A percentile compares a stretch with the other conserved stretches of the same genome.
These are phyloP conservation scores for Pachyramphus minor DNA, from an alignment of 2,113 vertebrate species.

Conservation along the genomic window DNA sequence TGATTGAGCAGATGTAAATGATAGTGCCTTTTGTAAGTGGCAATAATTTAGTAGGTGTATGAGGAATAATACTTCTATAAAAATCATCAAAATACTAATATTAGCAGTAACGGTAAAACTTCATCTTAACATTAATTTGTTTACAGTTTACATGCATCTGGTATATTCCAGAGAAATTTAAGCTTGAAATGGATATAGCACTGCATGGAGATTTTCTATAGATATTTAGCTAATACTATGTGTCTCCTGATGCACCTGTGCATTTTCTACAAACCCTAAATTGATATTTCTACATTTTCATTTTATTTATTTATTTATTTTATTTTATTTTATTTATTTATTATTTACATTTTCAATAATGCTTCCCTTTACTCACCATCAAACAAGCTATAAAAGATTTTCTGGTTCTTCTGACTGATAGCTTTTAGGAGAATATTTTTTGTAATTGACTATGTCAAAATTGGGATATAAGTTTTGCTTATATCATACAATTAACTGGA, in stretches of 20 bases:
- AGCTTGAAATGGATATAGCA: neutral
- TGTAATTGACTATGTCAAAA: neutral
- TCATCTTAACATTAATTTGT: neutral
- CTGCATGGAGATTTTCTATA: neutral
- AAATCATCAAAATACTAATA: neutral
- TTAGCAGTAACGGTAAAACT: neutral
- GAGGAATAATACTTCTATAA: neutral
- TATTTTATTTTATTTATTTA: too few relatives aligned
- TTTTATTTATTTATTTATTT: too few relatives aligned
- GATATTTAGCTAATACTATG: neutral
- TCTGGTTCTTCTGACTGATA: neutral
- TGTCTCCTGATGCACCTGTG: neutral
- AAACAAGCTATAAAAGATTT: neutral
- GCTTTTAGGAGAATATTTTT: neutral
- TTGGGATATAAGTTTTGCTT: neutral
- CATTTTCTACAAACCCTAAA: neutral
- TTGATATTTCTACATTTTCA: neutral
- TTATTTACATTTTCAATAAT: too few relatives aligned
- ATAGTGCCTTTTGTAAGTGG: neutral
- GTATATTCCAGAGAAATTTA: neutral
- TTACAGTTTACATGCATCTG: neutral
- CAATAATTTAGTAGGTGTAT: neutral
- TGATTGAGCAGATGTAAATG: neutral
- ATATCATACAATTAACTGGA: neutral
- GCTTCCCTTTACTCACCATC: neutral